These are phyloP conservation scores for Geothlypis trichas DNA, from an alignment of 2,113 vertebrate genomes.

Conservation along the genomic window DNA sequence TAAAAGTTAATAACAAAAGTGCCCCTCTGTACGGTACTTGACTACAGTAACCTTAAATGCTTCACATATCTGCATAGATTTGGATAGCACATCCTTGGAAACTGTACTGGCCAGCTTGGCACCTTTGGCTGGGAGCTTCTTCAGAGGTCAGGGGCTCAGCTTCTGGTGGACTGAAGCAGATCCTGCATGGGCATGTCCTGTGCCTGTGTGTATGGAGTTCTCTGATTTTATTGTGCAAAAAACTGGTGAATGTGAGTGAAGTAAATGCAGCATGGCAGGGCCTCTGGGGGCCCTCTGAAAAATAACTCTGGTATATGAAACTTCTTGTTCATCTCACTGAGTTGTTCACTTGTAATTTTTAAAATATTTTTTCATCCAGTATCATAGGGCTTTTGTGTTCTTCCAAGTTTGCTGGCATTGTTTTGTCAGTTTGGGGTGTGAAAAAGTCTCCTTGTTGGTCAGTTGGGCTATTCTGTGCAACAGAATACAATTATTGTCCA, in stretches of 20 bases:
- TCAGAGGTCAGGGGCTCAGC: not conserved
- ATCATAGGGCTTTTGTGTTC: not conserved
- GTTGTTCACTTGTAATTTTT: not conserved
- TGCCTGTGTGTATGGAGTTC: rapidly evolving
- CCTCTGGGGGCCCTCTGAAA: not conserved
- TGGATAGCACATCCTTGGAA: not conserved
- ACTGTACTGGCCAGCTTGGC: not conserved
- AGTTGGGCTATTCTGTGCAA: not conserved
- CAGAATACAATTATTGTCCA: not conserved
- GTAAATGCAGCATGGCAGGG: not conserved
- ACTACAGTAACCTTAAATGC: not conserved
- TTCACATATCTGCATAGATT: rapidly evolving
- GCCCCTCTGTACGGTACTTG: not conserved
- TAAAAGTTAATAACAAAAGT: not conserved
- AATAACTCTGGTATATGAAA: not conserved
- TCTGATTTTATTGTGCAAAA: not conserved
- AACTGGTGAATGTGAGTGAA: not conserved
- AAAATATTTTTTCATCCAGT: not conserved
- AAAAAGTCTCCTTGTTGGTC: not conserved
- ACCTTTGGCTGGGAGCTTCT: not conserved
- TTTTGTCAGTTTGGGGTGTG: not conserved
- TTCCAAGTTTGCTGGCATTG: not conserved
- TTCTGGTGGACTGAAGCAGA: not conserved
- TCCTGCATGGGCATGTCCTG: not conserved
- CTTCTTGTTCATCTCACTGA: not conserved